Evolutionary conservation across 2,113 vertebrate genomes (phyloP).

Genomic region (Dicrurus megarhynchus): DNA sequence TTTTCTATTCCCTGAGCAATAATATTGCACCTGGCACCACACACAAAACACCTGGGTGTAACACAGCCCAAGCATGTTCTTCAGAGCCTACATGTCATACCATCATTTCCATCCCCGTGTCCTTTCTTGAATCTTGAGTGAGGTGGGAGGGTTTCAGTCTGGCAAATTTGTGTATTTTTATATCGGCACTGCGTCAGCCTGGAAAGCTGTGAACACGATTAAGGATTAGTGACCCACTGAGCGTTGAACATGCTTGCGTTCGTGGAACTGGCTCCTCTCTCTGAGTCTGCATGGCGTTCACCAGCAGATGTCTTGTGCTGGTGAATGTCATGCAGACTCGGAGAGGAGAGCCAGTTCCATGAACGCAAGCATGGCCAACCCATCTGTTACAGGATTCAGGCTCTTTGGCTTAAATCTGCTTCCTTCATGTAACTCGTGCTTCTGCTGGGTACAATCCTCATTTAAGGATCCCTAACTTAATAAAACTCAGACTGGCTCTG

Average conservation of each 20-base stretch:
- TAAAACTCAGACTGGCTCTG: neutral
- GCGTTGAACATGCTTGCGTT: rapidly evolving
- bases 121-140: neutral
- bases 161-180: neutral
- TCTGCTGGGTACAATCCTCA: neutral
- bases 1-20: neutral
- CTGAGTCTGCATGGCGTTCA: neutral
- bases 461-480: neutral
- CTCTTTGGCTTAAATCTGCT: neutral
- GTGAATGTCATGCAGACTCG: neutral
- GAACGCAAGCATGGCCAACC: neutral
- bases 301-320: neutral
- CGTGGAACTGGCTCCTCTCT: neutral
- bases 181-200: neutral
- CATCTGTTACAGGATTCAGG: neutral
- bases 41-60: neutral
- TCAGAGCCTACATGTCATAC: neutral
- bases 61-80: neutral
- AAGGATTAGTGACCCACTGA: neutral
- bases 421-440: neutral
- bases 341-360: neutral
- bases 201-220: neutral
- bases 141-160: constrained; percentile 7
- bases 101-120: neutral
- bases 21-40: neutral